These are phyloP conservation scores for Catharus ustulatus DNA, from an alignment of 2,797 vertebrate species.

Conservation along the genomic window DNA sequence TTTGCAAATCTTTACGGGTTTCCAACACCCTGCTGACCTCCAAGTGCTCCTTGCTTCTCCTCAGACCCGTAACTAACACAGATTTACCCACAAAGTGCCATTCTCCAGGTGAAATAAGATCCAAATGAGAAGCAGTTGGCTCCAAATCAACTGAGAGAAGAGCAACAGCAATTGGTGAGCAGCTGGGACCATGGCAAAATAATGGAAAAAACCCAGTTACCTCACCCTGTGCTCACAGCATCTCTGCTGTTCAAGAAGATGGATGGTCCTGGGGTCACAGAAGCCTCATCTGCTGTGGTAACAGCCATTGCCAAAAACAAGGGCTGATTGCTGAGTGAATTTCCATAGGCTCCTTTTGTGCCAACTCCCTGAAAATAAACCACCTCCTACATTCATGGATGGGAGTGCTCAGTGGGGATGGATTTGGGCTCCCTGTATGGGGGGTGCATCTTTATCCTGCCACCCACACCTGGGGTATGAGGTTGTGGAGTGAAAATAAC, in stretches of 20 bases:
- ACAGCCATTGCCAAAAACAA: background rate
- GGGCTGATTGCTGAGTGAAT: conserved; percentile 33
- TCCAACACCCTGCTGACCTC: background rate
- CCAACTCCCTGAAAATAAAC: background rate
- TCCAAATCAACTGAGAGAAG: background rate
- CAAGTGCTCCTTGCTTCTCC: background rate
- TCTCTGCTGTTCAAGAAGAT: background rate
- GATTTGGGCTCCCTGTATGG: background rate
- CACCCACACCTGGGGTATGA: rapidly evolving
- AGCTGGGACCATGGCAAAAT: background rate
- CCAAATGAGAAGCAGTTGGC: background rate
- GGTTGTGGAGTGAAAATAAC: background rate
- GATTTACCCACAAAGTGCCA: background rate
- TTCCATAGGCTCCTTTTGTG: background rate
- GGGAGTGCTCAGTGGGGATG: background rate
- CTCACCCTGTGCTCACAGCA: conserved; percentile 33
- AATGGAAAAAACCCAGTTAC: background rate
- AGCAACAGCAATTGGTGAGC: background rate
- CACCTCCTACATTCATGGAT: background rate
- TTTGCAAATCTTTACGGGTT: background rate
- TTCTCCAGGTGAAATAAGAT: background rate
- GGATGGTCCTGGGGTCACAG: background rate
- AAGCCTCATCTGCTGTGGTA: conserved; percentile 14
- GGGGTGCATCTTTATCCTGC: background rate
- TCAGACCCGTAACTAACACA: background rate